These are phyloP conservation scores for Hippopotamyrus pictus DNA, from an alignment of 2,797 vertebrate species.

Conservation along the genomic window DNA sequence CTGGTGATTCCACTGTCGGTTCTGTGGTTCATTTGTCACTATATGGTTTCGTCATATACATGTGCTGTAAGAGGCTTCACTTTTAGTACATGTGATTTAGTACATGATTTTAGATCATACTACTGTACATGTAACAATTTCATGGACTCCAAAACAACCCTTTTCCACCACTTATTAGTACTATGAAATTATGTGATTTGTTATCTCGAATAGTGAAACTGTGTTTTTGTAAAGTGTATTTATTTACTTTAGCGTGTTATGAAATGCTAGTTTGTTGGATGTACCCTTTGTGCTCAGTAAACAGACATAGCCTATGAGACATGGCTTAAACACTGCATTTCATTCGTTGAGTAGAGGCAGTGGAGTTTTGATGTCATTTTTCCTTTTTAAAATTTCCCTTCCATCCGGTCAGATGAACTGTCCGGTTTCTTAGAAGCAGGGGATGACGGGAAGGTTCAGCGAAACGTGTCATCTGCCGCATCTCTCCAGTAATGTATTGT, in stretches of 20 bases:
- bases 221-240: not conserved
- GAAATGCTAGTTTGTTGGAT: not conserved
- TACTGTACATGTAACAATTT: not conserved
- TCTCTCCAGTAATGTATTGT: not conserved
- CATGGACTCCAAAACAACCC: not conserved
- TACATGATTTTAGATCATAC: not conserved
- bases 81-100: not conserved
- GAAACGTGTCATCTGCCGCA: not conserved
- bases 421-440: not conserved
- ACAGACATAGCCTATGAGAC: not conserved
- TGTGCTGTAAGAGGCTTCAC: not conserved
- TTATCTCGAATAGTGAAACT: not conserved
- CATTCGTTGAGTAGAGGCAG: not conserved
- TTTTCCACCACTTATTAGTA: not conserved
- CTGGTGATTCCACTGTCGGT: not conserved
- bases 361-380: not conserved
- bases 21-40: not conserved
- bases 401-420: not conserved
- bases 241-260: not conserved
- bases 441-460: not conserved
- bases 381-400: not conserved
- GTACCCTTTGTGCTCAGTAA: not conserved
- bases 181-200: not conserved
- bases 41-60: not conserved
- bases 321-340: not conserved